Percentiles rank a stretch among this genome's conserved stretches.
These are phyloP conservation scores for Gallinago undulata DNA, from an alignment of 2,113 vertebrate species.

Conservation along the genomic window DNA sequence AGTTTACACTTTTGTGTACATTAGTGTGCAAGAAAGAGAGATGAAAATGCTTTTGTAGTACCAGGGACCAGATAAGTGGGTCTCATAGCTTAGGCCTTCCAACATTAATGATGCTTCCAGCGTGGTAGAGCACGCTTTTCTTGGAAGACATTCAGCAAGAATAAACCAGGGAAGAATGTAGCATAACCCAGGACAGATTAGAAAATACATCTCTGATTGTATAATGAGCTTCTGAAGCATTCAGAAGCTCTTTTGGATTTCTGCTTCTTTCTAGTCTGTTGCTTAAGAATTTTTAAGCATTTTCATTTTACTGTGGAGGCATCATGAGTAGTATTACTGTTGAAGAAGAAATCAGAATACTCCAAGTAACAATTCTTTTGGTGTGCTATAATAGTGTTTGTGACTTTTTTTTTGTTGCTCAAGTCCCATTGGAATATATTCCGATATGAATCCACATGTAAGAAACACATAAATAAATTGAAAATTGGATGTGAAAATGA, in stretches of 20 bases:
- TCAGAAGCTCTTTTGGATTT: background rate
- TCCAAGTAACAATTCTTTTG: background rate
- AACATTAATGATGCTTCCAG: background rate
- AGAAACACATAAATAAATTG: background rate
- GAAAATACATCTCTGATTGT: background rate
- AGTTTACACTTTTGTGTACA: background rate
- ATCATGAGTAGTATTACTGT: background rate
- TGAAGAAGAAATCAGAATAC: background rate
- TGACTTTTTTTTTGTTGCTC: background rate
- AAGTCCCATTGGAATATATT: background rate
- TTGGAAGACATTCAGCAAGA: background rate
- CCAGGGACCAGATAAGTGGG: no score
- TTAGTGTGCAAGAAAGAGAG: background rate
- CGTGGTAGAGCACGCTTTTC: background rate
- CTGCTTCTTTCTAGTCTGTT: background rate
- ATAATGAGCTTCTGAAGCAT: background rate
- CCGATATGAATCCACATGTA: background rate
- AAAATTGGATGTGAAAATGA: background rate
- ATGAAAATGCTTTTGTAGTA: background rate
- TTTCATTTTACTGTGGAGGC: background rate
- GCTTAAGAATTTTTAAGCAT: background rate
- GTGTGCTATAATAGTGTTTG: background rate
- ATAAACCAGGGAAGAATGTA: background rate
- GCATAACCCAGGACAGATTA: background rate
- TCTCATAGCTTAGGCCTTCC: background rate